Evolutionary conservation across 2,888 invertebrate species (phyloP), one percentile per base, ranked within the genome.

Genomic region (Spodoptera picta): DNA sequence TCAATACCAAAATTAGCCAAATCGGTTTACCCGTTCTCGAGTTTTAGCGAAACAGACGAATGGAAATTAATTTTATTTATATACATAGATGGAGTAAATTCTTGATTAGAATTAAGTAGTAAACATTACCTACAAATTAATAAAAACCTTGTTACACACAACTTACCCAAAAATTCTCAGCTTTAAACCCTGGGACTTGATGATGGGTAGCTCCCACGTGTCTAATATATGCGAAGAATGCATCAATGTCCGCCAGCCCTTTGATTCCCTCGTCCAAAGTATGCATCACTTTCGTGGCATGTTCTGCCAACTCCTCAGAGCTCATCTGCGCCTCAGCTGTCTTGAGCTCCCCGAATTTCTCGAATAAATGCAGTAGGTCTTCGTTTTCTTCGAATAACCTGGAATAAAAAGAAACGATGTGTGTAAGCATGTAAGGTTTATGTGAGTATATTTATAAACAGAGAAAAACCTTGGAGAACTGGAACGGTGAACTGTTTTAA

Each of bases 251-350:
- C 77, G 97, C 97, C 62, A 98, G 94, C 48, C 97, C 96, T 86
- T 97, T 97, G 91, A 98, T 98, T 55, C 98, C 97, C 81, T 98
- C 98, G 87, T 98, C 98, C 73, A 98, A 90, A 1, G 98, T 98
- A 74, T 96, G 96, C 98, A 98, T 98, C 46, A 98, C 98, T 82
- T 97, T 97, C 67, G 96, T 96, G 12, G 98, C 98, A 83, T 98
- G 98, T 79, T 98, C 97, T n/a, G 97, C 97, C 69, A 98, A 90
- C 87, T 97, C 97, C 86, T 97, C 95, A 68, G 97, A 97, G 76
- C 96, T 96, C 55, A 96, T 96, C 84, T 97, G 97, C 71, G 97
- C 96, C 77, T 97, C 97, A 73, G 96, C 96, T 3, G 97, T 97
- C 80, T 96, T 96, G 64, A 97, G 91, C 76, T 97, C 96, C 61